Base-by-base conservation (phyloP, 1,140 invertebrate genomes). In the Drosophila kepulauana region DNA sequence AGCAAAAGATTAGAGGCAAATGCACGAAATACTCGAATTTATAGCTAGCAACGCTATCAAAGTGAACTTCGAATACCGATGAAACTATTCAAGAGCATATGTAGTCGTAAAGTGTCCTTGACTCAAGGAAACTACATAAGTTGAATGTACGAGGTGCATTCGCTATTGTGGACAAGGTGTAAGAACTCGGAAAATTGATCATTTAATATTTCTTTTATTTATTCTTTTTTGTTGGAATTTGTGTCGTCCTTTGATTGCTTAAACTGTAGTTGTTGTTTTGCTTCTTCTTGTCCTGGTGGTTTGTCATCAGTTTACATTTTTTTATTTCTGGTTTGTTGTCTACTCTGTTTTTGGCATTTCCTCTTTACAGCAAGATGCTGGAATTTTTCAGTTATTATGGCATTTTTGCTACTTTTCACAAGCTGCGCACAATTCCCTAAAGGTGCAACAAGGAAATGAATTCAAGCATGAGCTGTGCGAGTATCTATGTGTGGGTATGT, bases 391-490 rank as follows among this genome's bases (percentile, higher is more conserved):
- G 71, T 69, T 74, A 49, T 69, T 62, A 52, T 1, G 57, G 20
- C 30, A 62, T 73, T 69, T 51, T 28, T 61, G 46, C 71, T 68
- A 74, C 49, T 61, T 69, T 73, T 43, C 56, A 59, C 28, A 59
- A 51, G 33, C 28, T 35, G 64, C 56, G 54, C 54, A 62, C 70
- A 69, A 69, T 62, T 74, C 71, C 71, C 65, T 25, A 28, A 74
- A 74, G 71, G 65, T 74, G 71, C 71, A 74, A 61, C 57, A 46
- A 68, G 57, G 30, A 74, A 61, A 69, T 62, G 57, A 61, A 48
- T 69, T 74, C 41, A 48, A 62, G 71, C 71, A 57, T 69, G 45
- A 64, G 45, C 16, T 51, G 46, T 49, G 16, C 63, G 52, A 8
- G 33, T 16, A 16, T 16, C n/a, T 48, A 20, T 33, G 33, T 56